A percentile compares a stretch with the other conserved stretches of the same genome.
These are phyloP conservation scores for Lycophotia porphyrea DNA, from an alignment of 2,888 invertebrate species.

Conservation along the genomic window DNA sequence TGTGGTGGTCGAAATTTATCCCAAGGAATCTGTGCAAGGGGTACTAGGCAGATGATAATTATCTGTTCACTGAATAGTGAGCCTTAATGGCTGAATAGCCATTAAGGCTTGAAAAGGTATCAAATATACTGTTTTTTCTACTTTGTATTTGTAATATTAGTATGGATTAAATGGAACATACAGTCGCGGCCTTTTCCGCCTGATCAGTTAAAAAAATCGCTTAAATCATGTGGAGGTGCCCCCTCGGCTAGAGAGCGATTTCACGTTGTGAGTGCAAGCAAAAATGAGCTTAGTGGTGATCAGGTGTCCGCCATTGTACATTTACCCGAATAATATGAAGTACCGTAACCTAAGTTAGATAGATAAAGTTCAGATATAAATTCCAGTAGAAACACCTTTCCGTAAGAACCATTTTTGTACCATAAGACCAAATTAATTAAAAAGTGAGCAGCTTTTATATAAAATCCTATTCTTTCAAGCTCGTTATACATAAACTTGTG, in stretches of 20 bases:
- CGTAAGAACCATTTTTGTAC: slow-evolving; percentile 3
- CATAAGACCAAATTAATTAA: slow-evolving; percentile 23
- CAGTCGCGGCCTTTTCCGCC: no score
- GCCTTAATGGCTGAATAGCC: no score
- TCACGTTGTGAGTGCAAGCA: no score
- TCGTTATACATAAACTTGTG: slow-evolving; percentile 19
- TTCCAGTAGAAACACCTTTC: background rate
- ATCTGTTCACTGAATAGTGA: no score
- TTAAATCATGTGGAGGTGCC: no score
- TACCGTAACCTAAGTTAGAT: no score
- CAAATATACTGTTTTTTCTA: background rate
- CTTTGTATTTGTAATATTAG: background rate
- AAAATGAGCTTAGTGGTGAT: no score
- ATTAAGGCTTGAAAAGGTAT: background rate
- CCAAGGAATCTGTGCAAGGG: background rate
- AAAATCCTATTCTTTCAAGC: slow-evolving; percentile 11
- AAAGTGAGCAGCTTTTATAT: background rate
- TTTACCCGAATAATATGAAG: background rate
- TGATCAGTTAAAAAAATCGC: no score
- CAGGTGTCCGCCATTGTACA: no score
- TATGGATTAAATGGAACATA: no score
- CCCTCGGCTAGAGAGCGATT: no score
- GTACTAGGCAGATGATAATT: background rate
- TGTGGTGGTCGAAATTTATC: background rate
- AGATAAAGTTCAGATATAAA: background rate